Percentiles rank a stretch among this genome's conserved stretches.
These are phyloP conservation scores for Corythoichthys intestinalis DNA, from an alignment of 2,113 vertebrate species.

Conservation along the genomic window DNA sequence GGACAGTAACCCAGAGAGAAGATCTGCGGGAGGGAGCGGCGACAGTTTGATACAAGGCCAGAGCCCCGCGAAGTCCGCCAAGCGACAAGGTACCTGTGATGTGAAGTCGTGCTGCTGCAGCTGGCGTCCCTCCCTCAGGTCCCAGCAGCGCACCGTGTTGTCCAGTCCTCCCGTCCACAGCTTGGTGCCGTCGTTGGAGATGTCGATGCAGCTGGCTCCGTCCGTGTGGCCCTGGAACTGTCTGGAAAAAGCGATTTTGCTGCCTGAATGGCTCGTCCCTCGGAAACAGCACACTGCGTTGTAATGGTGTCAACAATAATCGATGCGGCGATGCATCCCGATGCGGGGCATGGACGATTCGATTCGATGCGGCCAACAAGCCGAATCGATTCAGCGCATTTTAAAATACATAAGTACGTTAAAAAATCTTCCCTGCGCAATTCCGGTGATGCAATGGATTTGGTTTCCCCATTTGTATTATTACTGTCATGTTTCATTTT, in stretches of 20 bases:
- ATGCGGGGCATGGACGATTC: no score
- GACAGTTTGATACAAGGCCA: background rate
- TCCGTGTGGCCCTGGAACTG: constrained; percentile 80
- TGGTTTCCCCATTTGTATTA: no score
- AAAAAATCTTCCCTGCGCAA: no score
- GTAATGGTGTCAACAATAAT: no score
- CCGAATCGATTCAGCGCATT: no score
- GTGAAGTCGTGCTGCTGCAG: constrained; percentile 77
- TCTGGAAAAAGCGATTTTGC: constrained; percentile 35
- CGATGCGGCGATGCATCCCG: no score
- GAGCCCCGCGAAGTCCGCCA: background rate
- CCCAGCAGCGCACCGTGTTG: constrained; percentile 78
- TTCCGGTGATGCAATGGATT: no score
- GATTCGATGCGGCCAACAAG: no score
- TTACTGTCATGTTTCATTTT: no score
- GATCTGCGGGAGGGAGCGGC: constrained; percentile 60
- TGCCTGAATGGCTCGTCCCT: no score
- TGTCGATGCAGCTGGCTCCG: constrained; percentile 78
- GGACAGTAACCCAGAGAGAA: constrained; percentile 86
- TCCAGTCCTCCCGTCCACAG: constrained; percentile 78
- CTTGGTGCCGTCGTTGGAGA: constrained; percentile 78
- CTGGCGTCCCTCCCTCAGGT: constrained; percentile 74
- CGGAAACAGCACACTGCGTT: no score
- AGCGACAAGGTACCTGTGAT: constrained; percentile 60
- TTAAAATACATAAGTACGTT: no score